These are phyloP conservation scores for Amiota mariae DNA, from an alignment of 2,888 invertebrate genomes.

Conservation along the genomic window DNA sequence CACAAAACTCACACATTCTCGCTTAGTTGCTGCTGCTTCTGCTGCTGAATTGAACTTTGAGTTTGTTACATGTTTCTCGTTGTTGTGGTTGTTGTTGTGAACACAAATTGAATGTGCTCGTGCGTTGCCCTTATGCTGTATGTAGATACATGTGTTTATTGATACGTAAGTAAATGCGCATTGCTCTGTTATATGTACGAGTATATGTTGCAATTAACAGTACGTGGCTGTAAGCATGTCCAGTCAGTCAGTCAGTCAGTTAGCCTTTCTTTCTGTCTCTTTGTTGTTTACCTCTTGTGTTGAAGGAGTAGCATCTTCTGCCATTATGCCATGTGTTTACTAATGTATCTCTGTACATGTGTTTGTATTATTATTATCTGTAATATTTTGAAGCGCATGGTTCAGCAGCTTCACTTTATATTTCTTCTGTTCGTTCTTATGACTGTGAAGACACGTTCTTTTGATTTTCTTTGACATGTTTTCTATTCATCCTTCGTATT, in stretches of 20 bases:
- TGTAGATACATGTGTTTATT: not conserved
- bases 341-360: not conserved
- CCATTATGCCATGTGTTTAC: not conserved
- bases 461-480: conserved; percentile 17
- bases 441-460: conserved; percentile 4
- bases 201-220: conserved; percentile 23
- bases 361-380: not conserved
- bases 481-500: not conserved
- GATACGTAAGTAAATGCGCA: conserved; percentile 9
- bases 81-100: conserved; percentile 1
- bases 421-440: conserved; percentile 3
- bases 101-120: conserved; percentile 20
- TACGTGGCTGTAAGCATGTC: conserved; percentile 7
- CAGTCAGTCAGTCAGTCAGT: not conserved
- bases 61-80: not conserved
- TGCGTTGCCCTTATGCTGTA: conserved; percentile 26
- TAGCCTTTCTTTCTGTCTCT: not conserved
- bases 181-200: not conserved
- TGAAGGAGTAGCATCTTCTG: not conserved
- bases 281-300: not conserved
- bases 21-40: too few species aligned
- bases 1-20: too few species aligned
- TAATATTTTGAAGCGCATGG: not conserved
- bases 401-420: not conserved
- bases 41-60: conserved; percentile 4